These are phyloP conservation scores for Abramis brama DNA, from an alignment of 2,113 vertebrate species.

Conservation along the genomic window DNA sequence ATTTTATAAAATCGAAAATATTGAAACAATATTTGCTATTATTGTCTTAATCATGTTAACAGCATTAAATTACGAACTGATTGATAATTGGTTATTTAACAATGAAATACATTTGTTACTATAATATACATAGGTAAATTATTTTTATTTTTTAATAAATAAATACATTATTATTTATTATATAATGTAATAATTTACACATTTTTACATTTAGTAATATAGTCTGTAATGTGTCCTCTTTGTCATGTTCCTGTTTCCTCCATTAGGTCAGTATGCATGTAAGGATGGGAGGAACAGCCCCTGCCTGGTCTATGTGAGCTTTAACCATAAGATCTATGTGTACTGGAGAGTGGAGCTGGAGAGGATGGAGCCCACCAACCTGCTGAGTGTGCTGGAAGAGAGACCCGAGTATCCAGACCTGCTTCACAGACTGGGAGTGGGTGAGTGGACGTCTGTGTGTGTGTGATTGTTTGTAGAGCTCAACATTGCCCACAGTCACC, in stretches of 20 bases:
- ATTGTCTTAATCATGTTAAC: too few species aligned
- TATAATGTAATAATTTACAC: too few species aligned
- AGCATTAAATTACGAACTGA: too few species aligned
- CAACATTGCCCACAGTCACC: neutral
- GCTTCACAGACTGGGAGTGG: slow-evolving; percentile 80
- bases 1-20: neutral
- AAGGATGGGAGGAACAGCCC: slow-evolving; percentile 91
- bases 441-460: slow-evolving; percentile 72
- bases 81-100: too few species aligned
- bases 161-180: too few species aligned
- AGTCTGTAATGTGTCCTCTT: neutral
- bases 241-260: neutral
- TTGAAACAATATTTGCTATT: neutral
- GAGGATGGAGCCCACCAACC: slow-evolving; percentile 93
- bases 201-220: too few species aligned
- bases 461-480: neutral
- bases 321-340: slow-evolving; percentile 95
- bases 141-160: too few species aligned
- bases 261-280: slow-evolving; percentile 90
- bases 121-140: too few species aligned
- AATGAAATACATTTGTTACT: too few species aligned
- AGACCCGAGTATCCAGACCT: slow-evolving; percentile 78
- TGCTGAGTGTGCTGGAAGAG: slow-evolving; percentile 85
- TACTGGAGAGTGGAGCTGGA: slow-evolving; percentile 96
- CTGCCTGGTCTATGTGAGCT: slow-evolving; percentile 94